Base-by-base conservation (phyloP, 2,888 invertebrate species). In the Pharmacophagus antenor region DNA sequence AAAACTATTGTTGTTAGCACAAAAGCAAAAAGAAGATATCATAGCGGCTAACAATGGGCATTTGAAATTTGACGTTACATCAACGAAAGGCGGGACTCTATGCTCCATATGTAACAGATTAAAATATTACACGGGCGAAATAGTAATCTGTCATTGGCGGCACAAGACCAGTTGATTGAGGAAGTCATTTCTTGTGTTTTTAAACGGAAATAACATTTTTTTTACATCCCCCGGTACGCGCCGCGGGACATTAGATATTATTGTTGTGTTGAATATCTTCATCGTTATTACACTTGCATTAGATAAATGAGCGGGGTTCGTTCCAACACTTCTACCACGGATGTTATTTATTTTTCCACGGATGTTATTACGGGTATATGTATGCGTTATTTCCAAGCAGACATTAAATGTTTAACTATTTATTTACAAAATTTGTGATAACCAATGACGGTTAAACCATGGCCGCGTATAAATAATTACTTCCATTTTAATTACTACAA, bases 21-120 rank as follows among this genome's bases (percentile, higher is more conserved):
- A 89, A 89, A 88, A 82, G 88, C 15, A 88, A 88, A 89, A 88
- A 82, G 89, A 88, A 89, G 89, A 89, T 83, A 85, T 89, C 88
- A 85, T 69, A 71, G 71, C 67, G 65, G 71, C 72, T 77, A 78
- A 83, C 74, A 82, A 79, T 77, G 73, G 71, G 66, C 67, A 70
- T 80, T 80, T 72, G 54, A 77, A 86, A 80, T 82, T 85, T 70
- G 77, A 85, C 81, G 70, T 73, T 70, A 76, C 72, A 76, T 76
- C 73, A 75, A 72, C 70, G 74, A 78, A 77, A 77, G 77, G 76
- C 79, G 83, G 80, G 77, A 68, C 67, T 82, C 80, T 85, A 83
- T 84, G 74, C 78, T 77, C 87, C 88, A 87, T 85, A 87, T 87
- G 88, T 76, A 85, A 82, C 78, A 82, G 87, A 88, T 89, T 85